Evolutionary conservation across 2,113 vertebrate genomes (phyloP), one percentile per base, ranked within the genome.

Genomic region (Triplophysa tibetana): DNA sequence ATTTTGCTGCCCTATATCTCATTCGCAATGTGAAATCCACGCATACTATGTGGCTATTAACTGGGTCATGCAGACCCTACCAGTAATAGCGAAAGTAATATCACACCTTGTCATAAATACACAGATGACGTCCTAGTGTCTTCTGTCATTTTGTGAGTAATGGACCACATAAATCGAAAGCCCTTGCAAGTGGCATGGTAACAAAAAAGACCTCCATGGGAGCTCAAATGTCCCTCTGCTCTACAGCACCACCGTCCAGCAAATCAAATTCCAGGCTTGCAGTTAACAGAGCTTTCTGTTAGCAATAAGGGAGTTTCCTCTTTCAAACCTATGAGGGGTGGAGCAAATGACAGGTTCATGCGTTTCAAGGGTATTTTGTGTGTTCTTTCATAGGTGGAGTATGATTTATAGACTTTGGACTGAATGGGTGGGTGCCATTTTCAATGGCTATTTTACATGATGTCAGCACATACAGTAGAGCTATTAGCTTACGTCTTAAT

Each of bases 91-190:
- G 43, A 41, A 60, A 74, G 56, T 45, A 74, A 74, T 61, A 24
- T 74, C 70, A 74, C 70, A 74, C 70, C 70, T 74, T 60, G 70
- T 38, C 70, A 56, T 74, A 74, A 7, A 74, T 61, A 61, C 70
- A 21, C 14, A 61, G 70, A 60, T 16, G 54, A 58, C 5, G 12
- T 29, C 2, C 69, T 8, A 73, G 8, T n/a, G 16, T 21, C 41
- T 61, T 61, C 33, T 74, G 56, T 61, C 60, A 13, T 38, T 74
- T 74, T 61, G 54, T 45, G 54, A 14, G 13, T 74, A 74, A 41
- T 45, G 14, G 38, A 74, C 29, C 29, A 60, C 58, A 38, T 21
- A 45, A 61, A 61, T 45, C 29, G 24, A 52, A 8, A 24, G n/a
- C 2, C 11, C 19, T 45, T 61, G 58, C n/a, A 73, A 73, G 38